Evolutionary conservation across 2,888 invertebrate species (phyloP).

Genomic region (Dolomedes plantarius): DNA sequence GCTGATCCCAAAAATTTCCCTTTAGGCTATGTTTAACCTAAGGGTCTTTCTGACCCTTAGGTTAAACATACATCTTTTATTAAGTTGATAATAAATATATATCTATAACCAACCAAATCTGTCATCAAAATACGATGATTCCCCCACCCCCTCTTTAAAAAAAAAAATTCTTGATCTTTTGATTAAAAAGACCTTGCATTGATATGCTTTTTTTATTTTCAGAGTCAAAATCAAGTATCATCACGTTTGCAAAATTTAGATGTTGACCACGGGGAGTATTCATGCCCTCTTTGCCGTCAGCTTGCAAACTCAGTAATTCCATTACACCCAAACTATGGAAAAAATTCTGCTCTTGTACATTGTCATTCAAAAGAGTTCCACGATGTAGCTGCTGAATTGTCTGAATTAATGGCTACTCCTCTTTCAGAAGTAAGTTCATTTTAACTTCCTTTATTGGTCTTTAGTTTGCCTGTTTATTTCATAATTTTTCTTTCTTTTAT

Average conservation of each 20-base stretch:
- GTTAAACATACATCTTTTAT: no score
- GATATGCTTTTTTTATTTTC: no score
- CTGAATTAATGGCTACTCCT: slow-evolving; percentile 79
- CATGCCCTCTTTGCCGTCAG: slow-evolving; percentile 96
- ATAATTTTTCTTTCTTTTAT: slow-evolving; percentile 34
- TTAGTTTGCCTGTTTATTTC: slow-evolving; percentile 26
- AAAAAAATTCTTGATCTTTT: no score
- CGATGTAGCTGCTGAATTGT: slow-evolving; percentile 75
- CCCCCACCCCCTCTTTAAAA: no score
- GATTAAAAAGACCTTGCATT: no score
- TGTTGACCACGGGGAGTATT: slow-evolving; percentile 86
- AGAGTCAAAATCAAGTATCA: slow-evolving; percentile 69
- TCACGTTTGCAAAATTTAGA: slow-evolving; percentile 86
- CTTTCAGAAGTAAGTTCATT: slow-evolving; percentile 75
- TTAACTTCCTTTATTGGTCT: not conserved
- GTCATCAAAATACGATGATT: no score
- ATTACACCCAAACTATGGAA: slow-evolving; percentile 79
- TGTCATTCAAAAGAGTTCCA: slow-evolving; percentile 77
- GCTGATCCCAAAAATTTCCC: no score
- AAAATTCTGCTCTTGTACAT: slow-evolving; percentile 80
- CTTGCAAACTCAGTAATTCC: slow-evolving; percentile 92
- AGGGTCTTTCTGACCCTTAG: no score
- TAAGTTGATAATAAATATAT: no score
- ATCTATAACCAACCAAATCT: no score
- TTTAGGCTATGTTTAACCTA: no score